These are phyloP conservation scores for Plebejus melissa DNA, from an alignment of 2,888 invertebrate genomes.

Conservation along the genomic window DNA sequence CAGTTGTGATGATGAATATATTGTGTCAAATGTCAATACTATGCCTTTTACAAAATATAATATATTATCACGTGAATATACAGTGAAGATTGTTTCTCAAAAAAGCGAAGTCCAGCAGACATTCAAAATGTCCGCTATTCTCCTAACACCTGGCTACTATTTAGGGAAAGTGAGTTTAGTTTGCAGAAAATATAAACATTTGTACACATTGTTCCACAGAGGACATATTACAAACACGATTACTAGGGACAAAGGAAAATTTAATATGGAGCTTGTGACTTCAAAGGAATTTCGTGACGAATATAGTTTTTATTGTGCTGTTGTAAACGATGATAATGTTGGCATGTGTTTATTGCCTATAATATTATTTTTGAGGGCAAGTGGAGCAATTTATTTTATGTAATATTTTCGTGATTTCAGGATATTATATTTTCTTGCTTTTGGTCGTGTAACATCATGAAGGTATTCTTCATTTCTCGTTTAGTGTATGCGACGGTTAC, in stretches of 20 bases:
- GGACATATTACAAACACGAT: slow-evolving; percentile 22
- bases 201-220: neutral
- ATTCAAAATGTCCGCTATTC: neutral
- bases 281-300: slow-evolving; percentile 2
- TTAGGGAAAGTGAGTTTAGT: neutral
- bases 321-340: neutral
- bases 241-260: slow-evolving; percentile 20
- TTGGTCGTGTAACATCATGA: no score
- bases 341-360: neutral
- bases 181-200: slow-evolving; percentile 6
- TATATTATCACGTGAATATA: neutral
- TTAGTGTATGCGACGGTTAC: no score
- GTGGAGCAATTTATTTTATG: neutral
- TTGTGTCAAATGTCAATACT: no score
- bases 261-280: slow-evolving; percentile 25
- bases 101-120: neutral
- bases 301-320: slow-evolving; percentile 7
- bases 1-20: neutral
- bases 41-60: no score
- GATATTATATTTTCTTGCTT: no score
- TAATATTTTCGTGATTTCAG: no score
- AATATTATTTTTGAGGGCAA: neutral
- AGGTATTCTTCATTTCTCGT: no score
- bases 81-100: neutral
- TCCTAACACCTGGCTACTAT: neutral